Base-by-base conservation (phyloP, 2,888 invertebrate genomes). In the Ormyrus nitidulus region DNA sequence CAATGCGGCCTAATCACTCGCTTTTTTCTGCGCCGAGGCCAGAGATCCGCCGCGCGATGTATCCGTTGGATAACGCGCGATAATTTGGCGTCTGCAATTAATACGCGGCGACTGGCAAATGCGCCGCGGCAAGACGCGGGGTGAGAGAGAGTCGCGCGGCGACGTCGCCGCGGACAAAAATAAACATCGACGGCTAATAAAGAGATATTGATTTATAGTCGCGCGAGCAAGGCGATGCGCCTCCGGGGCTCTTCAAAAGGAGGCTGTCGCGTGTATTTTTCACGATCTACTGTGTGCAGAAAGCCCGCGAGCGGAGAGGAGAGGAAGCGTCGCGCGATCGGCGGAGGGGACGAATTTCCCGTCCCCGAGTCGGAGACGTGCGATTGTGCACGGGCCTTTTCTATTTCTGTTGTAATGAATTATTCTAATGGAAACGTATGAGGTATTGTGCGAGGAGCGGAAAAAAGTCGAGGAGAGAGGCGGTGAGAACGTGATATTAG, bases 11-110 rank as follows among this genome's bases (percentile, higher is more conserved):
- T 80, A 80, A 80, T 76, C 75, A 76, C 72, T 77, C 76, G 48
- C 48, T 71, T 53, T 68, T 54, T 59, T 51, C 34, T 19, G 58
- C 62, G 44, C n/a, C 48, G 6, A 34, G 34, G 34, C 34, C 34
- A 34, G 34, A 34, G 34, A 34, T 34, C 34, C 34, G 34, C 34
- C 34, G 34, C 34, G 34, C 34, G 34, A 34, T 34, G 2, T 3
- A 59, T 11, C 11, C 58, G 73, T 49, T 65, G 56, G 79, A 65
- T 83, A 83, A 68, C 13, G 68, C 73, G 74, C 69, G 84, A 84
- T 83, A 84, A 85, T 83, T 83, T 83, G 85, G 84, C 83, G 84
- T 69, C 84, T 71, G 84, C 84, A 86, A 87, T 87, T 87, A 87
- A 87, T 85, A 84, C 56, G 51, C 76, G 61, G 61, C 69, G 48